phyloP scores from a whole-genome alignment of 2,797 vertebrate species.

The Centropyge bicolor region DNA sequence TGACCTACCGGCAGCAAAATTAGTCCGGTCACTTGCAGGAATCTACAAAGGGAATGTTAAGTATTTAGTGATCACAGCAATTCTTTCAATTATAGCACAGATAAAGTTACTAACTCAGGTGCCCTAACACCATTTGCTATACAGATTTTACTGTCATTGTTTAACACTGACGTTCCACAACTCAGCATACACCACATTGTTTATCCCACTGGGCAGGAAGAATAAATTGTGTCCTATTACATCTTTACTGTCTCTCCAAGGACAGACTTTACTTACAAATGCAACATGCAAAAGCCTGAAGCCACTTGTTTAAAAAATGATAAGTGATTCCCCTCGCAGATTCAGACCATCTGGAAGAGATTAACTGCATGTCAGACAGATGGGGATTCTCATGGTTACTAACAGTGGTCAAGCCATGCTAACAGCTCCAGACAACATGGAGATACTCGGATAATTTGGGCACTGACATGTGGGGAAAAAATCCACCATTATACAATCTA shows the following conservation, averaged over 20 bases:
- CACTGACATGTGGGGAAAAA: neutral
- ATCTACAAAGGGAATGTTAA: conserved; percentile 50
- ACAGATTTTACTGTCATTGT: neutral
- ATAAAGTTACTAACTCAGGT: conserved; percentile 56
- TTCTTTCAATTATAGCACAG: conserved; percentile 51
- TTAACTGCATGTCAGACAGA: conserved; percentile 64
- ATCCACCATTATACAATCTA: neutral
- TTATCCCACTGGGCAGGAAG: neutral
- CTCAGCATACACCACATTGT: neutral
- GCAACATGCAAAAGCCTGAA: conserved; percentile 52
- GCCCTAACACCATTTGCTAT: conserved; percentile 13
- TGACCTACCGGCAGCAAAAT: conserved; percentile 72
- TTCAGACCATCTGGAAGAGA: conserved; percentile 54
- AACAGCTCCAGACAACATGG: conserved; percentile 9
- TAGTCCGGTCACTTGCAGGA: conserved; percentile 45
- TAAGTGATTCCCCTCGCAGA: conserved; percentile 60
- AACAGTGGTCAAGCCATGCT: conserved; percentile 37
- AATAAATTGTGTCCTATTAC: neutral
- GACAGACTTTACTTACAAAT: conserved; percentile 58
- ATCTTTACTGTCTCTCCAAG: conserved; percentile 46
- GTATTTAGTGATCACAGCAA: conserved; percentile 60
- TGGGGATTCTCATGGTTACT: conserved; percentile 50
- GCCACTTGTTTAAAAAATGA: conserved; percentile 47
- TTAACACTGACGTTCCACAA: neutral
- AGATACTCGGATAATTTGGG: neutral